phyloP scores from a whole-genome alignment of 2,797 vertebrate genomes.

The Pteropus rufus region DNA sequence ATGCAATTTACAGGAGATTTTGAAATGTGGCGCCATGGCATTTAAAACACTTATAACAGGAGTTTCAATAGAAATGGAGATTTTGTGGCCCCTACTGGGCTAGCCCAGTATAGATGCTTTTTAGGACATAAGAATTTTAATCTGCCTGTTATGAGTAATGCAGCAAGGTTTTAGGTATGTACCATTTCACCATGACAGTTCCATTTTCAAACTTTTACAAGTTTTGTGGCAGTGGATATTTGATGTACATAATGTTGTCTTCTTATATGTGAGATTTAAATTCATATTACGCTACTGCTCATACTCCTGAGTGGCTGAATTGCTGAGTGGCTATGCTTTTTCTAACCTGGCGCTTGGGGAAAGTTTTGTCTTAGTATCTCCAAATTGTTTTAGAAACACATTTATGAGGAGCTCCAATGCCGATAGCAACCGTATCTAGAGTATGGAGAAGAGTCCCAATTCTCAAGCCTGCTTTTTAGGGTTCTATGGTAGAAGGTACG shows the following conservation, averaged over 20 bases:
- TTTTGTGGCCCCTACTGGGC: not conserved
- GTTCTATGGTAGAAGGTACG: not conserved
- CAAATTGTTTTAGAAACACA: not conserved
- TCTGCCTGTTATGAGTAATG: conserved; percentile 17
- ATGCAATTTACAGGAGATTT: not conserved
- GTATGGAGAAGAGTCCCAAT: not conserved
- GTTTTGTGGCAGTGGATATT: not conserved
- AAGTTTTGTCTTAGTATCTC: not conserved
- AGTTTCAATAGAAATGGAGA: not conserved
- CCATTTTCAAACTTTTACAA: not conserved
- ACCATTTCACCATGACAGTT: not conserved
- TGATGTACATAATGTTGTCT: not conserved
- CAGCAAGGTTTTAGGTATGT: not conserved
- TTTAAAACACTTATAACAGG: not conserved
- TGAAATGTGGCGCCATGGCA: not conserved
- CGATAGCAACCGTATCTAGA: not conserved
- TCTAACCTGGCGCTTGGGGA: not conserved
- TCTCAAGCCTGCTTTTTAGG: not conserved
- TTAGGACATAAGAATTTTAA: conserved; percentile 26
- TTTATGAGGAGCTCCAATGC: not conserved
- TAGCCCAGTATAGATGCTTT: not conserved
- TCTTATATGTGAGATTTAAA: not conserved
- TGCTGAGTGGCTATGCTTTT: not conserved
- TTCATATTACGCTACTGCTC: not conserved
- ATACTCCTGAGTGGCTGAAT: not conserved